Evolutionary conservation across 2,113 vertebrate genomes (phyloP), one percentile per base, ranked within the genome.

Genomic region (Pelecanus crispus): DNA sequence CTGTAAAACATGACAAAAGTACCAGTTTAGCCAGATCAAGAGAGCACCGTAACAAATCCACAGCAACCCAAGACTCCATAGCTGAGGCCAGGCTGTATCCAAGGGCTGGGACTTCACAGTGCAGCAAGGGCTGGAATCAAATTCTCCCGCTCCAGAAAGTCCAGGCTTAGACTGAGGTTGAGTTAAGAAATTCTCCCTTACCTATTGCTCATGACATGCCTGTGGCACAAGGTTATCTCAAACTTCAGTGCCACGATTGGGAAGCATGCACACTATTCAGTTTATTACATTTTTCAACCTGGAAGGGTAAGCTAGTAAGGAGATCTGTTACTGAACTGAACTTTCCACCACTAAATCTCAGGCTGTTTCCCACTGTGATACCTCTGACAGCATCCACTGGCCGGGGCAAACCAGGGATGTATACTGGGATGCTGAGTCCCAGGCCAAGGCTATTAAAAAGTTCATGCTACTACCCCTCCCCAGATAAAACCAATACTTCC

Each of bases 211-310:
- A 2, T 6, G 28, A 7, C 17, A 6, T 6, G 17, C 19, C 17
- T 2, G 3, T 1, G 11, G 58, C 58, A 36, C 9, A 19, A 50
- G 12, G n/a, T 25, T 21, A 61, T 45, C 62, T 17, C 24, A 36
- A 36, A 25, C 18, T 10, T 11, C 67, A 29, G 53, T 15, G 50
- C 55, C 17, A 13, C 0, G 2, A 2, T 31, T 3, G 24, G 68
- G 31, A 34, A 36, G 32, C 32, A 10, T 0, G 2, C 21, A 6
- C 16, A 0, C 5, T 38, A 3, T 8, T 42, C 28, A 5, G 14
- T 21, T 65, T 29, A 21, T 31, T 7, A 26, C 9, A 10, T 9
- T 67, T 55, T 50, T 24, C 52, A 81, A 8, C 4, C 17, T 47
- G 42, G 17, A 47, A 75, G 7, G 22, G 36, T 10, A 17, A 40